Evolutionary conservation across 2,888 invertebrate genomes (phyloP), one percentile per base, ranked within the genome.

Genomic region (Sialis fuliginosa): DNA sequence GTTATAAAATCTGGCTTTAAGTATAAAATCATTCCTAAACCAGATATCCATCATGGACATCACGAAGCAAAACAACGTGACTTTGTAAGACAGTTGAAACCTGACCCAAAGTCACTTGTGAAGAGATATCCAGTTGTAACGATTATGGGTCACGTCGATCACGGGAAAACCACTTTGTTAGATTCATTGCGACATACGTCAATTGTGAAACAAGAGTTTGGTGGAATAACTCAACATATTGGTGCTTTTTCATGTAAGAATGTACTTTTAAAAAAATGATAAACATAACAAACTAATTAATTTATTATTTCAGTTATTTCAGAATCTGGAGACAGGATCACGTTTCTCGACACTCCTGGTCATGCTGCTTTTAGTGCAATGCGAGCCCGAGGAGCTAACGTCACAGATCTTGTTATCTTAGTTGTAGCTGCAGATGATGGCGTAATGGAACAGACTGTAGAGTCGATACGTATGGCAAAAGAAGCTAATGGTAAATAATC

Each of bases 91-190:
- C 63, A 77, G 42, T 79, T 84, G 0, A 78, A 83, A 0, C 74
- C 88, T 1, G 62, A 75, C 9, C 66, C 75, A 5, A 72, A 74
- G 42, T 70, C 73, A 10, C 68, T 91, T 9, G 71, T 76, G 39
- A 75, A 75, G 4, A 75, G 97, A 2, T 85, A 91, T 9, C 93
- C 98, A 0, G 88, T 98, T 1, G 93, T 96, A 0, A 93, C 97
- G 5, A 89, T 99, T 43, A 98, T 98, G 97, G 98, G 98, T 0
- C 98, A 99, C 65, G 96, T 98, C 2, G 98, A 98, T 72, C 98
- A 98, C 68, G 98, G 98, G 4, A 97, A 98, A 73, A 98, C 98
- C 3, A 97, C 97, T 0, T 70, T 99, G 5, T 67, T 98, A 5
- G 97, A 97, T 66, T 73, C 88, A 0, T 64, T 97, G 33, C 67